Conservation (phyloP, 2,113 vertebrate species). For the Struthidea cinerea region DNA sequence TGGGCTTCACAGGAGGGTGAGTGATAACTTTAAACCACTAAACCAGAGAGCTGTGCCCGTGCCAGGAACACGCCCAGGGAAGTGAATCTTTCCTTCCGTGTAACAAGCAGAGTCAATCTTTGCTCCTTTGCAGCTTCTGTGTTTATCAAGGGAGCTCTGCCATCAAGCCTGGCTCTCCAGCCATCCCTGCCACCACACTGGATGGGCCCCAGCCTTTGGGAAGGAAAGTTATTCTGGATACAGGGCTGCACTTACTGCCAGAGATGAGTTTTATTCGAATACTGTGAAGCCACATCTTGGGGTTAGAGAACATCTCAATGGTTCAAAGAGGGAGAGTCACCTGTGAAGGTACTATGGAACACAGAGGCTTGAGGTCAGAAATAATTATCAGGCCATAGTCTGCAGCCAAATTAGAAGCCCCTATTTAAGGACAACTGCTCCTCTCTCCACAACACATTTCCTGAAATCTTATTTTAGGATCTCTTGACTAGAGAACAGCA, state of each 20-base stretch:
- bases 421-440: neutral
- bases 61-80: neutral
- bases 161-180: rapidly evolving
- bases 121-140: neutral
- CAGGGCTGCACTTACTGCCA: rapidly evolving
- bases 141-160: neutral
- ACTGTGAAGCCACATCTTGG: neutral
- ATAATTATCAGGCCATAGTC: neutral
- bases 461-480: neutral
- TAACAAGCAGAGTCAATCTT: neutral
- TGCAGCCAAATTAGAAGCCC: neutral
- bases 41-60: neutral
- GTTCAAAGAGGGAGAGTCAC: neutral
- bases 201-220: neutral
- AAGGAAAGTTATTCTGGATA: neutral
- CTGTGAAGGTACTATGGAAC: neutral
- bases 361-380: neutral
- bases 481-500: neutral
- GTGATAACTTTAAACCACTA: neutral
- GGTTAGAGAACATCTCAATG: neutral
- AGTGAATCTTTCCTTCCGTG: neutral
- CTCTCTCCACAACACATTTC: neutral
- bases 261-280: neutral
- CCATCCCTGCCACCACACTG: neutral
- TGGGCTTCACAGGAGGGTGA: neutral